Evolutionary conservation across 2,888 invertebrate species (phyloP), one percentile per base, ranked within the genome.

Genomic region (Sarcophaga subvicina): DNA sequence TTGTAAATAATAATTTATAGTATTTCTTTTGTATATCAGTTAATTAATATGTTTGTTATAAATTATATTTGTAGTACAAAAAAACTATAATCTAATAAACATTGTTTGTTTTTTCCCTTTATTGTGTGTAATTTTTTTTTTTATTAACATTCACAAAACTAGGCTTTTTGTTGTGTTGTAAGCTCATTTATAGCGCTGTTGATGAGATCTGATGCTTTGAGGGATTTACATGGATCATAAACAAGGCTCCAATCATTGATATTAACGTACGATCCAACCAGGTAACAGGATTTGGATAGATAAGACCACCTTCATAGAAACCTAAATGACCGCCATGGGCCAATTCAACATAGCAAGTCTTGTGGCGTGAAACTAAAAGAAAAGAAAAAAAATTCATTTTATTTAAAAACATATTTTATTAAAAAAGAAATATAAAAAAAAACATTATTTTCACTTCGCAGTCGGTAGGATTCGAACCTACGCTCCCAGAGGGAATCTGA

Each of bases 261-360:
- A 98, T 96, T n/a, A 98, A 94, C 0, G 98, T 96, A 67, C 97
- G 95, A 94, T 99, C 98, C 85, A 98, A 94, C 99, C 99, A 99
- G 84, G 98, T 98, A 82, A 98, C 96, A 0, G 97, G 97, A 91
- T 98, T 97, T 0, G 98, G 98, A 93, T 97, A 96, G 2, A 98
- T 92, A 45, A 96, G 93, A 22, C 98, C 98, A 12, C 98, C 98
- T 94, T 99, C 98, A 93, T 98, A 98, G 94, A 98, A 99, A 25
- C 98, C 99, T 88, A 99, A 94, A 94, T 99, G 99, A 4, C 99
- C 99, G 14, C 99, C 99, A 92, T 98, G 98, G 12, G 97, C 96
- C 37, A 98, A 94, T 92, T 97, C 96, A 80, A 98, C 94, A 91
- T 96, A 98, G 89, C 98, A 95, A 4, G 95, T 94, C 90, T 96